A percentile compares a stretch with the other conserved stretches of the same genome.
Evolutionary conservation across 2,797 vertebrate species (phyloP).

Genomic region (Distichodus sexfasciatus): DNA sequence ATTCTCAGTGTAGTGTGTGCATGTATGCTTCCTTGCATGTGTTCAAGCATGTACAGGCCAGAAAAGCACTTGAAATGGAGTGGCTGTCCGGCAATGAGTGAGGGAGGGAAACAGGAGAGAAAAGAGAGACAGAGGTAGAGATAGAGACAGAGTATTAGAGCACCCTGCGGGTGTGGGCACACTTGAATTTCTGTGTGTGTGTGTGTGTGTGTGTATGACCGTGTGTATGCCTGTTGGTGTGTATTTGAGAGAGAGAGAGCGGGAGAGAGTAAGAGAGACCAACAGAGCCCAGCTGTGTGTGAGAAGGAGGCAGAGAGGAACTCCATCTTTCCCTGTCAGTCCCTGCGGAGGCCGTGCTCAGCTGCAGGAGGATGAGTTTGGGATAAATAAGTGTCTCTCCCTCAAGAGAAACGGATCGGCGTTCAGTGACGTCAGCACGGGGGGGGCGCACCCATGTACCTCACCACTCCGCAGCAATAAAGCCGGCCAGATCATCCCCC

Average conservation of each 20-base stretch:
- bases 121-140: background rate
- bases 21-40: background rate
- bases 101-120: background rate
- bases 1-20: background rate
- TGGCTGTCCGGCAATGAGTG: background rate
- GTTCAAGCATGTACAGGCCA: no score
- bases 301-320: slow-evolving; percentile 32
- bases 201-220: background rate
- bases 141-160: background rate
- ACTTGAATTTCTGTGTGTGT: slow-evolving; percentile 7
- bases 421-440: slow-evolving; percentile 25
- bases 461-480: slow-evolving; percentile 33
- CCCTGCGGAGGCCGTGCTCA: slow-evolving; percentile 37
- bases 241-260: background rate
- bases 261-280: background rate
- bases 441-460: slow-evolving; percentile 21
- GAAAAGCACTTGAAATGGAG: background rate
- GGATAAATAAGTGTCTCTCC: slow-evolving; percentile 49
- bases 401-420: slow-evolving; percentile 32
- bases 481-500: slow-evolving; percentile 13
- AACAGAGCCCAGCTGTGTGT: slow-evolving; percentile 18
- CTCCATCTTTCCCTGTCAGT: slow-evolving; percentile 38
- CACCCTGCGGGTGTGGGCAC: background rate
- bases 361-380: slow-evolving; percentile 41
- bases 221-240: background rate